Percentiles rank a stretch among this genome's conserved stretches.
phyloP scores from a whole-genome alignment of 2,888 invertebrate species.

The Drosophila acutilabella region DNA sequence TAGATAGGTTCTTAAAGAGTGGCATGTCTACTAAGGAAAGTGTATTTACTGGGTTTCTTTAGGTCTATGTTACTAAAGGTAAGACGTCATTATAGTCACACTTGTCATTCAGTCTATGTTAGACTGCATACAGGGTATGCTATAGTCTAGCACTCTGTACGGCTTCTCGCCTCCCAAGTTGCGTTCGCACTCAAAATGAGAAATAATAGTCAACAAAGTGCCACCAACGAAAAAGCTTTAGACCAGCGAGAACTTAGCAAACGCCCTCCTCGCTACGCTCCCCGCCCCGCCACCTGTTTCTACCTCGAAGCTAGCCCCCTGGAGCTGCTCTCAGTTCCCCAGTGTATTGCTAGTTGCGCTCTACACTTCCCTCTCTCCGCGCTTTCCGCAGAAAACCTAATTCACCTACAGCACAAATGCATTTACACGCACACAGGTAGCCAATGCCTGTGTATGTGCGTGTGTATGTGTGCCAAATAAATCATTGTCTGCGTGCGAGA shows the following conservation, averaged over 20 bases:
- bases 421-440: constrained; percentile 68
- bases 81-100: too few species aligned
- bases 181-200: constrained; percentile 56
- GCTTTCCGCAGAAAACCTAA: constrained; percentile 50
- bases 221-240: constrained; percentile 74
- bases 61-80: too few species aligned
- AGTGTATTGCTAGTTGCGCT: constrained; percentile 7
- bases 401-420: constrained; percentile 70
- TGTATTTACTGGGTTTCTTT: too few species aligned
- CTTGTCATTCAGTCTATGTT: too few species aligned
- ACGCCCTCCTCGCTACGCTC: not conserved
- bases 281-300: not conserved
- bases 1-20: not conserved
- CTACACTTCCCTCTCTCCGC: not conserved
- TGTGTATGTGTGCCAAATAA: constrained; percentile 69
- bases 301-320: not conserved
- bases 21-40: too few species aligned
- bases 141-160: not conserved
- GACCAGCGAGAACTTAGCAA: constrained; percentile 42
- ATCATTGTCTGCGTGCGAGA: constrained; percentile 72
- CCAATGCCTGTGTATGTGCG: constrained; percentile 12
- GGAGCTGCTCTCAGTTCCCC: constrained; percentile 6
- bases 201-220: constrained; percentile 80
- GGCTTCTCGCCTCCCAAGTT: constrained; percentile 13
- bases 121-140: not conserved